A percentile compares a stretch with the other conserved stretches of the same genome.
Conservation (phyloP, 2,113 vertebrate species). For the Anseranas semipalmata region DNA sequence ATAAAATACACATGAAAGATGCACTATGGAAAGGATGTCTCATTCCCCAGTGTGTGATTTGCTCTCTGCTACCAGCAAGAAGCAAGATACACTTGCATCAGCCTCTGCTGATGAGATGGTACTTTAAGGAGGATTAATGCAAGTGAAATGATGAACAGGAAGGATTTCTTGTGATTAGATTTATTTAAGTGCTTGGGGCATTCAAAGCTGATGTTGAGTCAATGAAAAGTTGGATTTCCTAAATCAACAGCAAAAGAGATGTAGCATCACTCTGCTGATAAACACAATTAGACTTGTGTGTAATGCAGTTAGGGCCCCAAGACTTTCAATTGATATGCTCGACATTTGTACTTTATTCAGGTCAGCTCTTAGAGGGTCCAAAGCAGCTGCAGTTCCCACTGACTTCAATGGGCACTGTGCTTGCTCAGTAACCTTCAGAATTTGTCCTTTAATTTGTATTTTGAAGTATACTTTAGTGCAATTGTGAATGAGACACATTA, state of each 20-base stretch:
- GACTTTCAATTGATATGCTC: neutral
- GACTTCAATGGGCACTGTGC: neutral
- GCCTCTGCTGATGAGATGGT: neutral
- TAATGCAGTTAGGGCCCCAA: conserved; percentile 4
- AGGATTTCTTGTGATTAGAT: conserved; percentile 37
- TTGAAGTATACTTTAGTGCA: neutral
- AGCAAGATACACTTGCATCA: neutral
- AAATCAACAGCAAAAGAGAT: conserved; percentile 8
- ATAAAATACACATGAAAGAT: conserved; percentile 10
- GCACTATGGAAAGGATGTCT: neutral
- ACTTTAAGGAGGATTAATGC: conserved; percentile 1
- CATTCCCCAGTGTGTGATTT: neutral
- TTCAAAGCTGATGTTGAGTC: conserved; percentile 3
- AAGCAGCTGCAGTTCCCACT: neutral
- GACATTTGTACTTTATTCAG: conserved; percentile 26
- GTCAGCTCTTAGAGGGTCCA: neutral
- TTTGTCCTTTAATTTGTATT: neutral
- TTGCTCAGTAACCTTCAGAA: conserved; percentile 13
- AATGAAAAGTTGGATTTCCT: conserved; percentile 30
- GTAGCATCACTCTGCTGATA: conserved; percentile 9
- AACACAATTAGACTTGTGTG: conserved; percentile 24
- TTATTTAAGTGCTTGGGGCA: conserved; percentile 38
- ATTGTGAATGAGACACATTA: neutral
- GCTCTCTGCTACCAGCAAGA: neutral
- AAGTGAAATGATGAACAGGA: conserved; percentile 2